Conservation (phyloP, 2,113 vertebrate genomes). For the Sorex fumeus region DNA sequence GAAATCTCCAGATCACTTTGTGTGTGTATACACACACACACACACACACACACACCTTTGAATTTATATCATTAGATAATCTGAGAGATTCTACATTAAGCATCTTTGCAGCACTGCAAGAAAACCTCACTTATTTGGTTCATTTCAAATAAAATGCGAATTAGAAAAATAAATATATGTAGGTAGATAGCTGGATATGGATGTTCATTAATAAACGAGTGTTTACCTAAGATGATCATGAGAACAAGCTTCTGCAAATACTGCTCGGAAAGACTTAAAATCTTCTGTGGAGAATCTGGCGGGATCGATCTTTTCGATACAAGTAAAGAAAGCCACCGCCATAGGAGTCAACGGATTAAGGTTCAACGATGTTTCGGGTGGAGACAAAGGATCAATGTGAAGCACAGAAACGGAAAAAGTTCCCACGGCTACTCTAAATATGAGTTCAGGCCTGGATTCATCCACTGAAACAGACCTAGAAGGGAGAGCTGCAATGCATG, state of each 20-base stretch:
- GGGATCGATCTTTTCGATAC: constrained; percentile 91
- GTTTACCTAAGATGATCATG: constrained; percentile 97
- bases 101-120: background rate
- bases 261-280: constrained; percentile 92
- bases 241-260: constrained; percentile 96
- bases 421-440: constrained; percentile 93
- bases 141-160: constrained; percentile 44
- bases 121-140: background rate
- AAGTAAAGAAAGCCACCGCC: constrained; percentile 94
- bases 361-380: constrained; percentile 92
- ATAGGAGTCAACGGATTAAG: constrained; percentile 93
- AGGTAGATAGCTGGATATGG: constrained; percentile 57
- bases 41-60: too few species aligned
- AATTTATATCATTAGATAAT: background rate
- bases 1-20: background rate
- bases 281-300: constrained; percentile 90
- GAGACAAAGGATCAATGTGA: constrained; percentile 97
- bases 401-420: constrained; percentile 95
- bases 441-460: constrained; percentile 96
- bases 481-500: constrained; percentile 92
- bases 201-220: constrained; percentile 47
- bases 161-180: constrained; percentile 18
- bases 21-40: too few species aligned
- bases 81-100: background rate
- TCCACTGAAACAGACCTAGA: constrained; percentile 94